A percentile compares a stretch with the other conserved stretches of the same genome.
Conservation (phyloP, 2,797 vertebrate species). For the Lacerta agilis region DNA sequence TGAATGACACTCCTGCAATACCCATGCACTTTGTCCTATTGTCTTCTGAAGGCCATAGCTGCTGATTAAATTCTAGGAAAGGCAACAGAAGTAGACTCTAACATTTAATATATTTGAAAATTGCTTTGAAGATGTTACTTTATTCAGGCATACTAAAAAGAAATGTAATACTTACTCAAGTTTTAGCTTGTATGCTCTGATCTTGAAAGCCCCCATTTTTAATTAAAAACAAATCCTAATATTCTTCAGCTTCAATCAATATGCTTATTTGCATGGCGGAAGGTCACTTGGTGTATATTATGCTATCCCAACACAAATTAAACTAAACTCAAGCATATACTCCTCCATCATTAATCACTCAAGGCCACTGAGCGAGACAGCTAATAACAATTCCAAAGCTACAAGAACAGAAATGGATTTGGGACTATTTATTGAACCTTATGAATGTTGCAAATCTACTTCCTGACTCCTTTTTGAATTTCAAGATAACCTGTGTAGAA, state of each 20-base stretch:
- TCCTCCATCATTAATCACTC: constrained; percentile 54
- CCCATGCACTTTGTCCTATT: constrained; percentile 49
- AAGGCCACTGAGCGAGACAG: constrained; percentile 47
- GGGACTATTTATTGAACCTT: constrained; percentile 37
- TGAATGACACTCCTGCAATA: constrained; percentile 69
- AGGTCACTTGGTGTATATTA: constrained; percentile 30
- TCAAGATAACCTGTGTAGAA: constrained; percentile 4
- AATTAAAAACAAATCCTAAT: constrained; percentile 25
- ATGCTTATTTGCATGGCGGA: constrained; percentile 56
- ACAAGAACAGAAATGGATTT: constrained; percentile 1
- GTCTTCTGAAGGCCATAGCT: constrained; percentile 62
- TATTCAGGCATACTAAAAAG: constrained; percentile 57
- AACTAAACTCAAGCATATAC: constrained; percentile 43
- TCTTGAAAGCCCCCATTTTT: constrained; percentile 8
- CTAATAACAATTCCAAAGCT: constrained; percentile 42
- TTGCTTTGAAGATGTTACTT: constrained; percentile 59
- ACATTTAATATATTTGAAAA: constrained; percentile 53
- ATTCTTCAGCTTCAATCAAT: constrained; percentile 46
- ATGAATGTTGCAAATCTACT: constrained; percentile 4
- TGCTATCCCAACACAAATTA: constrained; percentile 59
- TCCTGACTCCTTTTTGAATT: background rate
- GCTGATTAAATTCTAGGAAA: constrained; percentile 72
- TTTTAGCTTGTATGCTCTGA: constrained; percentile 37
- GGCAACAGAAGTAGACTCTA: constrained; percentile 58
- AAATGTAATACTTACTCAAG: constrained; percentile 38